A percentile compares a stretch with the other conserved stretches of the same genome.
These are phyloP conservation scores for Tyto alba DNA, from an alignment of 2,113 vertebrate genomes.

Conservation along the genomic window DNA sequence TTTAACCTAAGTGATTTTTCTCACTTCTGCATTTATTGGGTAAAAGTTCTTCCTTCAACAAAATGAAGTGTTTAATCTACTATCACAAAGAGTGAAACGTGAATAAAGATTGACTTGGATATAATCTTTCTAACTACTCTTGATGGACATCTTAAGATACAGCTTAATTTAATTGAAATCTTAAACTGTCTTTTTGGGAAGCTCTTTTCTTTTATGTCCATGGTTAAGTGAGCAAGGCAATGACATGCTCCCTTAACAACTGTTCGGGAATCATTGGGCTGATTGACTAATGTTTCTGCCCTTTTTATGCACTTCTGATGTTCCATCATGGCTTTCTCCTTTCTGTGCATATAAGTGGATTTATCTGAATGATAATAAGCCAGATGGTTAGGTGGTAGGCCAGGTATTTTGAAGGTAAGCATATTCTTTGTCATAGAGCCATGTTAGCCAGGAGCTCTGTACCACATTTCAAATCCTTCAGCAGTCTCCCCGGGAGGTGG, in stretches of 20 bases:
- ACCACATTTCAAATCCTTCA: constrained; percentile 61
- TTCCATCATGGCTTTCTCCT: constrained; percentile 24
- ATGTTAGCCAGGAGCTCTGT: constrained; percentile 45
- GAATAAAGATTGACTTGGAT: constrained; percentile 54
- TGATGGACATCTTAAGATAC: constrained; percentile 39
- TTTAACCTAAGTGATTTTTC: neutral
- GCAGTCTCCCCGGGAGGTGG: constrained; percentile 65
- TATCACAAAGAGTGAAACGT: neutral
- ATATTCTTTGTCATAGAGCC: constrained; percentile 61
- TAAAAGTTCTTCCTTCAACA: neutral
- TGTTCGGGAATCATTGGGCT: neutral
- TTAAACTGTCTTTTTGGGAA: constrained; percentile 42
- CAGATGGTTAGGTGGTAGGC: constrained; percentile 57
- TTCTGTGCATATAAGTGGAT: neutral
- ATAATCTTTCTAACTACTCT: constrained; percentile 41
- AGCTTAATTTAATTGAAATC: constrained; percentile 50
- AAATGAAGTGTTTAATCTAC: constrained; percentile 37
- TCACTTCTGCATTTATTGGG: neutral
- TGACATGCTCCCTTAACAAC: constrained; percentile 40
- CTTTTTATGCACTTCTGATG: constrained; percentile 45
- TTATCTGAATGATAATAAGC: constrained; percentile 50
- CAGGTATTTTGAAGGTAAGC: constrained; percentile 63
- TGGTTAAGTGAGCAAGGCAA: constrained; percentile 57
- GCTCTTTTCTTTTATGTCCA: constrained; percentile 30
- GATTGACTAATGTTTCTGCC: constrained; percentile 48